phyloP scores from a whole-genome alignment of 2,113 vertebrate genomes.

The Apodemus sylvaticus region DNA sequence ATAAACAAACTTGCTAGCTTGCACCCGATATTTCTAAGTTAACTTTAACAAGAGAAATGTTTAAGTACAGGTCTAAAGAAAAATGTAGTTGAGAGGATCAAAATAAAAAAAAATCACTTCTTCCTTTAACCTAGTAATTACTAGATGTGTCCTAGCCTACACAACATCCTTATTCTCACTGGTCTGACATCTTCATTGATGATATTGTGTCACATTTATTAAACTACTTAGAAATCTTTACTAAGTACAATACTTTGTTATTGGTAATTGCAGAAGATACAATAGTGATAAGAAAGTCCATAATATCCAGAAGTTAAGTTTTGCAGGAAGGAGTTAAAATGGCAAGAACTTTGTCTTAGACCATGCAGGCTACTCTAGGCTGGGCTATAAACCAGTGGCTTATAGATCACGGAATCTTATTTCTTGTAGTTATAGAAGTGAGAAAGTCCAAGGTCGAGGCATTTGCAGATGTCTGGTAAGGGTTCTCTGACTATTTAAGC shows the following conservation, averaged over 20 bases:
- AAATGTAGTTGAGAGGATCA: not conserved
- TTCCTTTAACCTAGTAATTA: not conserved
- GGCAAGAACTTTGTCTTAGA: not conserved
- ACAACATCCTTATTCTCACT: not conserved
- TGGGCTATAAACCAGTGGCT: not conserved
- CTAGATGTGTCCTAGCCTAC: not conserved
- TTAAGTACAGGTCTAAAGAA: not conserved
- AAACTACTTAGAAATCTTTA: constrained; percentile 25
- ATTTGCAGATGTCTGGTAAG: not conserved
- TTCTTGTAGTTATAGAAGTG: not conserved
- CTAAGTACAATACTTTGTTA: not conserved
- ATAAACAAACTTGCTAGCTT: not conserved
- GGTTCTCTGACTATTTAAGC: not conserved
- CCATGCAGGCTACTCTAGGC: not conserved
- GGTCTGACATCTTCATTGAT: not conserved
- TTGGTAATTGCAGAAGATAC: not conserved
- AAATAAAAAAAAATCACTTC: not conserved
- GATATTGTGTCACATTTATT: not conserved
- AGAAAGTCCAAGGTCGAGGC: not conserved
- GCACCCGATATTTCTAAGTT: not conserved
- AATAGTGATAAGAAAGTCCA: not conserved
- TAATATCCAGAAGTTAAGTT: constrained; percentile 8
- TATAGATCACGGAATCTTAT: not conserved
- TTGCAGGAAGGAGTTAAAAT: not conserved
- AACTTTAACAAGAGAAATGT: constrained; percentile 6